phyloP scores from a whole-genome alignment of 2,888 invertebrate species.

The Macaria liturata region DNA sequence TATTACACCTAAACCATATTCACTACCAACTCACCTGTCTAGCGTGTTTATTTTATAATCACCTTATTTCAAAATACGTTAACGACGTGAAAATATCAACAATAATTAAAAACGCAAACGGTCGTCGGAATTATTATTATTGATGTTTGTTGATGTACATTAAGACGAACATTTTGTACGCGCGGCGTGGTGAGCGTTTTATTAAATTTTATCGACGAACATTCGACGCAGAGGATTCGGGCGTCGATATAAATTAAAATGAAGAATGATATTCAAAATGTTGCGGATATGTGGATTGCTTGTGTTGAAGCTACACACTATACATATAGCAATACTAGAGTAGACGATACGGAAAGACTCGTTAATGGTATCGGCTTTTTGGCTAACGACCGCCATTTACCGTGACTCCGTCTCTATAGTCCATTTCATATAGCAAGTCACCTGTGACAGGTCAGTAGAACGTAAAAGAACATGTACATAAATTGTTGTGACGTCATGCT shows the following conservation, averaged over 20 bases:
- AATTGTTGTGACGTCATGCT: no score
- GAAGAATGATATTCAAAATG: conserved; percentile 51
- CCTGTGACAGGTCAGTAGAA: background rate
- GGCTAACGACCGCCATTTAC: conserved; percentile 47
- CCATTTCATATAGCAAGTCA: background rate
- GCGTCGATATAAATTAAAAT: conserved; percentile 50
- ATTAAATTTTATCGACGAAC: conserved; percentile 66
- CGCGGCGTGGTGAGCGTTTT: conserved; percentile 62
- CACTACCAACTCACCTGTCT: conserved; percentile 76
- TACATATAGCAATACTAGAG: conserved; percentile 33
- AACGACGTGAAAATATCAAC: conserved; percentile 79
- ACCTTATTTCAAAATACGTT: conserved; percentile 67
- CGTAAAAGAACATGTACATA: no score
- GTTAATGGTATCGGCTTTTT: conserved; percentile 54
- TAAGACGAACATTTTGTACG: conserved; percentile 47
- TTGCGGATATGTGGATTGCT: conserved; percentile 40
- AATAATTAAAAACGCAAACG: conserved; percentile 77
- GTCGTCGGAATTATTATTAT: conserved; percentile 50
- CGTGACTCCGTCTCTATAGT: background rate
- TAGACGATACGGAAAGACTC: conserved; percentile 40
- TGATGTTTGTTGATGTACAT: conserved; percentile 67
- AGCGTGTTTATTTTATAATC: conserved; percentile 74
- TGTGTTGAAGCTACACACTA: conserved; percentile 2
- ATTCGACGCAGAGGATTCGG: conserved; percentile 43
- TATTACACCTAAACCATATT: conserved; percentile 72